Evolutionary conservation across 2,888 invertebrate species (phyloP), one percentile per base, ranked within the genome.

Genomic region (Drepana falcataria): DNA sequence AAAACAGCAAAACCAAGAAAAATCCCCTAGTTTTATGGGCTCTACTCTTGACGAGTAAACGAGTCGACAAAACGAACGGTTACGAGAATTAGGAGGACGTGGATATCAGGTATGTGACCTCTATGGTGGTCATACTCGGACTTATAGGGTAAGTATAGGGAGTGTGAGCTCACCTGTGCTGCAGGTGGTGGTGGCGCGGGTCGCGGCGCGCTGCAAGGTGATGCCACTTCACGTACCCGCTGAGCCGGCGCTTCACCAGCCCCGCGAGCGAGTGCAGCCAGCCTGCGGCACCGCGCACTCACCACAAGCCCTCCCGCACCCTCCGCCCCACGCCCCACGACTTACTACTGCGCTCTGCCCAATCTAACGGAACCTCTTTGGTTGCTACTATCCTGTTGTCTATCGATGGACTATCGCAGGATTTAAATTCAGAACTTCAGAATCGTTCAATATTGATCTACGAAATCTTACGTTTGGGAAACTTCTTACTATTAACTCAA

Each of bases 171-270:
- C 54, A 86, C 87, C 84, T 81, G 72, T 76, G 71, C 55, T 70
- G 72, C 57, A 68, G 61, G 55, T 72, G 71, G 49, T 76, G 80
- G 49, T 59, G 61, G 53, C 73, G 75, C 41, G 66, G 72, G 64
- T 65, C 71, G 59, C 72, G 71, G 71, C 85, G 81, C 75, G 86
- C 89, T 88, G 87, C 87, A 88, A 90, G 83, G 85, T 90, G 93
- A 90, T 96, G 95, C 86, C 95, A 93, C 92, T 96, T 96, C 77
- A 95, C 95, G 91, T 96, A 96, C 68, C 95, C 95, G 79, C 95
- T 94, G 86, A 96, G 95, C 79, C 95, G 94, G 85, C 95, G 95
- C 90, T 95, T 96, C 86, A 93, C 91, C 79, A 93, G 92, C 87
- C 93, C 93, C 83, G 93, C 92, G 85, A 93, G 87, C 81, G 93